Percentiles rank a stretch among this genome's conserved stretches.
phyloP scores from a whole-genome alignment of 2,797 vertebrate genomes.

The Propithecus deckenii region DNA sequence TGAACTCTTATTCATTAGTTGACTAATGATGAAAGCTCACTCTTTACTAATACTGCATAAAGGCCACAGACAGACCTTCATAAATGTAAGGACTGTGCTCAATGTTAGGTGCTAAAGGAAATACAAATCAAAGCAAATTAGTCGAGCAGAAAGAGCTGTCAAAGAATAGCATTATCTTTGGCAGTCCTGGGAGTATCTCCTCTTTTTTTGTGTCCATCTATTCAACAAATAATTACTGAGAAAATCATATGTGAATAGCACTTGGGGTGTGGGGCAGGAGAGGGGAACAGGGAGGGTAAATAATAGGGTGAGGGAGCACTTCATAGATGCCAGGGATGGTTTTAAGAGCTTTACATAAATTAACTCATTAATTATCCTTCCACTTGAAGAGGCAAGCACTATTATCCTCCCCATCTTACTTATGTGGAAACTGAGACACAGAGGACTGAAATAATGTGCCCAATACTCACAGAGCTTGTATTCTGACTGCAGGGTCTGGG shows the following conservation, averaged over 20 bases:
- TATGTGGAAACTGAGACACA: neutral
- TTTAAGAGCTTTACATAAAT: neutral
- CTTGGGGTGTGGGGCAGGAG: neutral
- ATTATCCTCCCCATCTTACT: neutral
- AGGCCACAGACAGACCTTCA: slow-evolving; percentile 27
- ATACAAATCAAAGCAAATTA: slow-evolving; percentile 67
- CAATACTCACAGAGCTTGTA: neutral
- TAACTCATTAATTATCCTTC: neutral
- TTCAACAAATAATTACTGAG: slow-evolving; percentile 55
- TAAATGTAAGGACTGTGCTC: slow-evolving; percentile 5
- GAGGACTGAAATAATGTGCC: neutral
- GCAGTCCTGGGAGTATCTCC: neutral
- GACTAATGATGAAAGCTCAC: slow-evolving; percentile 64
- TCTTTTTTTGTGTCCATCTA: neutral
- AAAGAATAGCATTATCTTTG: slow-evolving; percentile 49
- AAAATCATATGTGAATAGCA: neutral
- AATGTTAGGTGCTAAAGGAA: slow-evolving; percentile 54
- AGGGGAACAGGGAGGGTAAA: neutral
- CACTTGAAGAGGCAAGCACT: neutral
- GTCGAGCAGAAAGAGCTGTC: slow-evolving; percentile 30
- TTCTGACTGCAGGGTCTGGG: neutral
- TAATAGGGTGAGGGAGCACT: neutral
- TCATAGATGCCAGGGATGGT: neutral
- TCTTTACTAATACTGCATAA: slow-evolving; percentile 42
- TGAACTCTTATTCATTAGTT: slow-evolving; percentile 69